Base-by-base conservation (phyloP, 2,888 invertebrate genomes). In the Sphaerophoria rueppellii region DNA sequence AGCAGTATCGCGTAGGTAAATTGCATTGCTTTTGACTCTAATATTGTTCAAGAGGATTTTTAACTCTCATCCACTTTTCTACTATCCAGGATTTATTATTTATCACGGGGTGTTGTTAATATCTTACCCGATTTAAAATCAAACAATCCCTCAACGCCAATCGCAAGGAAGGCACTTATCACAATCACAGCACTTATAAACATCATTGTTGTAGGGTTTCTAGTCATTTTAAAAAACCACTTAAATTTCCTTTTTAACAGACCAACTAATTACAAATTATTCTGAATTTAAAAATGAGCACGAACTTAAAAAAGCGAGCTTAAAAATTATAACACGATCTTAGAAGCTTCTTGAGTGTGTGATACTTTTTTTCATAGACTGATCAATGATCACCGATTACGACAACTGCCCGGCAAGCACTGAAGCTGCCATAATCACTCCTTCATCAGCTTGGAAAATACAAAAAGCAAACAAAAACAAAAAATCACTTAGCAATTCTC, bases 371-470 rank as follows among this genome's bases (percentile, higher is more conserved):
- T 24, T 24, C 24, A 24, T 24, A 24, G 24, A 24, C 24, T 50
- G 50, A 65, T 67, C 52, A 32, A 54, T 69, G 79, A 74, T 76
- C 71, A 85, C 76, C 81, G 81, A 69, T 76, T 76, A 73, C 81
- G 69, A 69, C 81, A 85, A 85, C 75, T 72, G 83, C 57, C 81
- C 76, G 72, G 52, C 75, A 54, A 72, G 75, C 57, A 85, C 83
- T 85, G 81, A 48, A 24, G 60, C 54, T 50, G 35, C 71, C 60
- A 65, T 71, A 80, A 80, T 83, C 60, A 70, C 61, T 24, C 9
- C 9, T 43, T 12, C 63, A 50, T 57, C 70, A 73, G 24, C 24
- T 52, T 43, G 55, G 61, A 72, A 65, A 58, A 67, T 34, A 54
- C 55, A 24, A 54, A 61, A 46, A 50, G 32, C 35, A 72, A 37